These are phyloP conservation scores for Petrolisthes manimaculis DNA, from an alignment of 2,888 invertebrate genomes.

Conservation along the genomic window DNA sequence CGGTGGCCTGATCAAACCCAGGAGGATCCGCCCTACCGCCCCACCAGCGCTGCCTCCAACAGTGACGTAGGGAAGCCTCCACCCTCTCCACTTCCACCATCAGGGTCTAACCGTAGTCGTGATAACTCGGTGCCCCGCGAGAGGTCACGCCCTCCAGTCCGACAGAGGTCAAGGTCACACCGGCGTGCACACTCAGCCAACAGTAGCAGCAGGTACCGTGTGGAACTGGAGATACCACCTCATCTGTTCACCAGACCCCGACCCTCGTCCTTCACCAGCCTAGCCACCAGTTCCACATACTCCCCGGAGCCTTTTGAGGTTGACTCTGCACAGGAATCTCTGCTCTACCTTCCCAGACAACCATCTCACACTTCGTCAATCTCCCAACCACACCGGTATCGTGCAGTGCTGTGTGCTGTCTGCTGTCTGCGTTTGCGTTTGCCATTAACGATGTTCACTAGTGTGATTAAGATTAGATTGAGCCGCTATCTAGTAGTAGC, in stretches of 20 bases:
- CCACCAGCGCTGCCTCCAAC: constrained; percentile 26
- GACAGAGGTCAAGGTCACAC: constrained; percentile 27
- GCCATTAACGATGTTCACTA: no score
- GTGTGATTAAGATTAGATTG: no score
- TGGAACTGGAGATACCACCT: constrained; percentile 47
- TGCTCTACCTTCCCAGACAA: no score
- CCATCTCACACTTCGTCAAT: no score
- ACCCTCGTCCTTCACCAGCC: constrained; percentile 44
- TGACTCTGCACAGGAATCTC: no score
- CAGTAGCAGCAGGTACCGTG: constrained; percentile 29
- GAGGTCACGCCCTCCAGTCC: constrained; percentile 18
- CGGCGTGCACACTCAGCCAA: constrained; percentile 50
- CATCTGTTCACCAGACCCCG: constrained; percentile 41
- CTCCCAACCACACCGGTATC: no score
- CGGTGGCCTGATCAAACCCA: constrained; percentile 24
- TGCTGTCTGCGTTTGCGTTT: no score
- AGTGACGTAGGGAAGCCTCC: constrained; percentile 45
- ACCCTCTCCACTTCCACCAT: constrained; percentile 37
- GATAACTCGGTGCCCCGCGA: constrained; percentile 53
- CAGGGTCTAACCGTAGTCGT: constrained; percentile 29
- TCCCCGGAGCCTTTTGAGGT: constrained; percentile 42
- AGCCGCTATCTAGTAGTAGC: no score
- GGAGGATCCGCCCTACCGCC: constrained; percentile 41
- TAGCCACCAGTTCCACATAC: constrained; percentile 3
- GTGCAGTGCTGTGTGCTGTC: no score